A percentile compares a stretch with the other conserved stretches of the same genome.
Conservation (phyloP, 2,797 vertebrate genomes). For the Sebastes jordani region DNA sequence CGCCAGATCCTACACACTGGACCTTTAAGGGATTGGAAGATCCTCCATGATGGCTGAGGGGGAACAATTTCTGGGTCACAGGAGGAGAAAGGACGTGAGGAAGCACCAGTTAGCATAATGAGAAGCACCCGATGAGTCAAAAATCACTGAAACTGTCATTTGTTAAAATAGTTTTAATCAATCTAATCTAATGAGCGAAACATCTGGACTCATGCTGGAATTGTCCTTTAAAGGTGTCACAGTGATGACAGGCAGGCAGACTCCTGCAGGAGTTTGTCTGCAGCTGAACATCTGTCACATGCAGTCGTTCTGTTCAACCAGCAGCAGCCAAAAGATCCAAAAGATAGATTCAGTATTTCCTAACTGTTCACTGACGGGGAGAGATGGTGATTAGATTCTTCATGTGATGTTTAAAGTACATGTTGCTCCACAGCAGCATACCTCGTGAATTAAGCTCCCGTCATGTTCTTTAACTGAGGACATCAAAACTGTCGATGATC, state of each 20-base stretch:
- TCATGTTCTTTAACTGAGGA: not conserved
- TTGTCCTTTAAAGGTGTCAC: constrained; percentile 15
- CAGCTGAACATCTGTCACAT: constrained; percentile 9
- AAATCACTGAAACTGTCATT: not conserved
- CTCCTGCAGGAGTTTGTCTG: constrained; percentile 17
- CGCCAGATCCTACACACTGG: too few species aligned
- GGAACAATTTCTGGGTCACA: not conserved
- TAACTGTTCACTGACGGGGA: not conserved
- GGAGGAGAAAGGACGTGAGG: not conserved
- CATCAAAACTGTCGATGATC: too few species aligned
- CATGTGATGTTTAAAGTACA: not conserved
- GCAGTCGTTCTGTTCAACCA: not conserved
- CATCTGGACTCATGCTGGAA: constrained; percentile 35
- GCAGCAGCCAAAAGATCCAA: not conserved
- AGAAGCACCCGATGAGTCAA: not conserved
- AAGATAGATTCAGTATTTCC: rapidly evolving
- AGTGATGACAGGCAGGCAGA: not conserved
- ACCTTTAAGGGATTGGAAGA: too few species aligned
- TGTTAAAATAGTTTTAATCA: not conserved
- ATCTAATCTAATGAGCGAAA: not conserved
- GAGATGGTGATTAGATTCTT: not conserved
- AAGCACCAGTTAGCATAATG: not conserved
- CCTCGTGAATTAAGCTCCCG: not conserved
- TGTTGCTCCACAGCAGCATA: not conserved
- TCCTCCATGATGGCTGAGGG: not conserved